These are phyloP conservation scores for Mastigias papua DNA, from an alignment of 30 jellyfish, hydroid and myxozoan species.

Conservation along the genomic window DNA sequence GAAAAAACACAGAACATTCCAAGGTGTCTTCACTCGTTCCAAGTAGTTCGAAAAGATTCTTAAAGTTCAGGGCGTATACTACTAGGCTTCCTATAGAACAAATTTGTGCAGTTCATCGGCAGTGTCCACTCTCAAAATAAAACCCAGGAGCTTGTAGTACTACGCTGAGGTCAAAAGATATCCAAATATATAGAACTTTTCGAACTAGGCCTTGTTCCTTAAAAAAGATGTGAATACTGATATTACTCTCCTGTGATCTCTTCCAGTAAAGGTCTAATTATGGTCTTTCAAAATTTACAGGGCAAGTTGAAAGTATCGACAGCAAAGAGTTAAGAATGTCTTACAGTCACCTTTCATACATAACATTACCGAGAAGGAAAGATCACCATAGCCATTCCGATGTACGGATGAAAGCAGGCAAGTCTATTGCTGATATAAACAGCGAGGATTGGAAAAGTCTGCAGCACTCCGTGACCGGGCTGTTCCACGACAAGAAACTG, in stretches of 20 bases:
- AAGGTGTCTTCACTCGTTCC: no score
- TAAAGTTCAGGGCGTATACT: no score
- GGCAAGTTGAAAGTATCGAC: neutral
- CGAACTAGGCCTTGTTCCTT: no score
- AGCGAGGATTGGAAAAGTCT: slow-evolving; percentile 91
- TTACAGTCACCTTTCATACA: slow-evolving; percentile 51
- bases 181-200: no score
- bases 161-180: no score
- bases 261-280: neutral
- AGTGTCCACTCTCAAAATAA: no score
- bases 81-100: no score
- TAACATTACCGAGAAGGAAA: slow-evolving; percentile 58
- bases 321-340: slow-evolving; percentile 23
- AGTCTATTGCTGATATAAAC: slow-evolving; percentile 85
- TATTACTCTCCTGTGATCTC: neutral
- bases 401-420: slow-evolving; percentile 32
- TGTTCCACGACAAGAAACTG: slow-evolving; percentile 78
- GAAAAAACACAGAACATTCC: no score
- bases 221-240: no score
- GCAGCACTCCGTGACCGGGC: slow-evolving; percentile 78
- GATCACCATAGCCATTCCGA: slow-evolving; percentile 30
- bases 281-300: neutral
- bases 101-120: no score
- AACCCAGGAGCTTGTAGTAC: no score
- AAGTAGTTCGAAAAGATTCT: no score